A percentile compares a stretch with the other conserved stretches of the same genome.
These are phyloP conservation scores for Brachionus koreanus DNA, from an alignment of 1,140 invertebrate species.

Conservation along the genomic window DNA sequence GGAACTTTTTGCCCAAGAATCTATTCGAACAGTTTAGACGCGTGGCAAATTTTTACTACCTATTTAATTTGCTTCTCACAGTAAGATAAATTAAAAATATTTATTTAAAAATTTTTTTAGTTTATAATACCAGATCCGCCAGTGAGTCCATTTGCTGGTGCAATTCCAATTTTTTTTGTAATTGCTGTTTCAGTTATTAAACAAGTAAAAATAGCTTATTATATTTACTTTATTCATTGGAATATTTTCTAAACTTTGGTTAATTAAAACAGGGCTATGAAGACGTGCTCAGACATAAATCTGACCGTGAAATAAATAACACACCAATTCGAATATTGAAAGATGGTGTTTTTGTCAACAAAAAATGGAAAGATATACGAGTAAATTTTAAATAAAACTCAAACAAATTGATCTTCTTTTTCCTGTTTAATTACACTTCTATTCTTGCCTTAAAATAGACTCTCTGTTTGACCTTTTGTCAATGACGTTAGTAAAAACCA, in stretches of 20 bases:
- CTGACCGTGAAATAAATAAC: constrained; percentile 70
- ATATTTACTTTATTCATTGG: too few species aligned
- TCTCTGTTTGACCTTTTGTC: too few species aligned
- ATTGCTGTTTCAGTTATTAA: constrained; percentile 69
- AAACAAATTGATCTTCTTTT: too few species aligned
- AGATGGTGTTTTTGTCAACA: constrained; percentile 10
- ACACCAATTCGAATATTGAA: constrained; percentile 12
- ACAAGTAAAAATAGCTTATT: constrained; percentile 48
- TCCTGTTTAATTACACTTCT: too few species aligned
- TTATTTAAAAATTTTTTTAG: neutral
- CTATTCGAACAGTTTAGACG: constrained; percentile 77
- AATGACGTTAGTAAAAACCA: too few species aligned
- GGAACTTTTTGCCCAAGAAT: constrained; percentile 78
- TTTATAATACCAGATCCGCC: constrained; percentile 42
- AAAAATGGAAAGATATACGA: constrained; percentile 37
- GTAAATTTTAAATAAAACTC: neutral
- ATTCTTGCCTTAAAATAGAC: too few species aligned
- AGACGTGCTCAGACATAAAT: constrained; percentile 68
- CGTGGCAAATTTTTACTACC: constrained; percentile 79
- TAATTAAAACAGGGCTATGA: constrained; percentile 66
- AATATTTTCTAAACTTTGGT: neutral
- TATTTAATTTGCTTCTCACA: constrained; percentile 68
- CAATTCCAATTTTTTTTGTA: constrained; percentile 73
- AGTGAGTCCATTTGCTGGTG: constrained; percentile 65
- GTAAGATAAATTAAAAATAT: constrained; percentile 54